Evolutionary conservation across 2,797 vertebrate genomes (phyloP), one percentile per base, ranked within the genome.

Genomic region (Acomys russatus): DNA sequence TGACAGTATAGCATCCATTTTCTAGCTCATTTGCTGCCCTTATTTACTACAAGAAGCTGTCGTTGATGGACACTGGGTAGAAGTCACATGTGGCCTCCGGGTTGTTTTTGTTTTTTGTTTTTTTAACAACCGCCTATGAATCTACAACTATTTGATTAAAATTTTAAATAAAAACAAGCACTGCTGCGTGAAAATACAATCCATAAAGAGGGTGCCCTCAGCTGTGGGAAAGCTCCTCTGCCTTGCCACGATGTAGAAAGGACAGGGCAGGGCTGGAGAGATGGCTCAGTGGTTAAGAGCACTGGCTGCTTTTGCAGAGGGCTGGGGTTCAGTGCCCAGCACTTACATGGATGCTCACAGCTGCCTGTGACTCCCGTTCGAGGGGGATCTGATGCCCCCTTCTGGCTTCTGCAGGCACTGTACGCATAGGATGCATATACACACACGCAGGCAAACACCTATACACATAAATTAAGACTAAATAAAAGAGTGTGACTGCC

Each of bases 1-100:
- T 23, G 28, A 11, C 89, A 0, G 6, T 3, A 23, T 35, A 14
- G 0, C 0, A 6, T 23, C 12, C 0, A 0, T 23, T 15, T 44
- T 56, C 61, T 54, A 70, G 33, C 0, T 25, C 83, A 35, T 70
- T 54, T 68, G 66, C 64, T 70, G 64, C 9, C 49, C 7, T 68
- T 66, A 44, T 63, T 84, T 49, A 66, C 20, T 9, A 4, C 54
- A 71, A 51, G 61, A 28, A 1, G 20, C 12, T 10, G 8, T 44
- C n/a, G 3, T 0, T 12, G 1, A 30, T 44, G 35, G 7, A 49
- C 0, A 56, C 14, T 0, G 0, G 28, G 68, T 20, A 35, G 38
- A 38, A 35, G 14, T 2, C 10, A 44, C 23, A 0, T 7, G 33
- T 3, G 15, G 3, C 20, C 49, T 56, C 33, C 18, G 25, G 51